Evolutionary conservation across 2,888 invertebrate species (phyloP).

Genomic region (Papilio gigon): DNA sequence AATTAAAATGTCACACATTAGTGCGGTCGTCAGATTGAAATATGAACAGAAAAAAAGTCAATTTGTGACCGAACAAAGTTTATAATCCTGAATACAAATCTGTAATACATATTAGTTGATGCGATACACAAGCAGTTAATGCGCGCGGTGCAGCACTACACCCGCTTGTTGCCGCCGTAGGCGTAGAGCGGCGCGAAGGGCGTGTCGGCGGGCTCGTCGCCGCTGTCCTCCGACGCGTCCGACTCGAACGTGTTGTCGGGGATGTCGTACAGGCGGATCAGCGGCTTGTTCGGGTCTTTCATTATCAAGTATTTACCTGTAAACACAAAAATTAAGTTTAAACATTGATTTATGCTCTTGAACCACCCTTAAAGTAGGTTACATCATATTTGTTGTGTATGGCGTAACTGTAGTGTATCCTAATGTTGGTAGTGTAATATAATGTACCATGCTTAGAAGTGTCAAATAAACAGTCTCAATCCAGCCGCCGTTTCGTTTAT

Average conservation of each 20-base stretch:
- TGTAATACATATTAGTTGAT: constrained; percentile 64
- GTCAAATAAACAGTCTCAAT: too few species aligned
- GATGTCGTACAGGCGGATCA: constrained; percentile 98
- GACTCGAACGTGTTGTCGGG: constrained; percentile 99
- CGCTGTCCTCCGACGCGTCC: constrained; percentile 95
- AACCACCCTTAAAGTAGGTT: background rate
- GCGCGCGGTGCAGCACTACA: constrained; percentile 53
- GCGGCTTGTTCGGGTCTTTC: constrained; percentile 99
- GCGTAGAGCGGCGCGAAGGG: constrained; percentile 79
- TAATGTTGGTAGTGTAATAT: too few species aligned
- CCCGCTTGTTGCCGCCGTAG: constrained; percentile 77
- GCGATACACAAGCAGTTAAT: constrained; percentile 1
- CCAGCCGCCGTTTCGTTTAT: too few species aligned
- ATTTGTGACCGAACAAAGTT: constrained; percentile 66
- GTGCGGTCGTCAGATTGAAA: too few species aligned
- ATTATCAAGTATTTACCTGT: constrained; percentile 94
- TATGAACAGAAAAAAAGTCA: constrained; percentile 48
- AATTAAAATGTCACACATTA: too few species aligned
- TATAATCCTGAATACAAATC: constrained; percentile 71
- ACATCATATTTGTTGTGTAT: too few species aligned
- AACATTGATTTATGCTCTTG: background rate
- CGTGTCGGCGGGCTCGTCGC: constrained; percentile 84
- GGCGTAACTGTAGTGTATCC: too few species aligned
- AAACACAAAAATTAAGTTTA: constrained; percentile 38
- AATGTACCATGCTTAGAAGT: too few species aligned